Evolutionary conservation across 2,113 vertebrate species (phyloP).

Genomic region (Channa argus): DNA sequence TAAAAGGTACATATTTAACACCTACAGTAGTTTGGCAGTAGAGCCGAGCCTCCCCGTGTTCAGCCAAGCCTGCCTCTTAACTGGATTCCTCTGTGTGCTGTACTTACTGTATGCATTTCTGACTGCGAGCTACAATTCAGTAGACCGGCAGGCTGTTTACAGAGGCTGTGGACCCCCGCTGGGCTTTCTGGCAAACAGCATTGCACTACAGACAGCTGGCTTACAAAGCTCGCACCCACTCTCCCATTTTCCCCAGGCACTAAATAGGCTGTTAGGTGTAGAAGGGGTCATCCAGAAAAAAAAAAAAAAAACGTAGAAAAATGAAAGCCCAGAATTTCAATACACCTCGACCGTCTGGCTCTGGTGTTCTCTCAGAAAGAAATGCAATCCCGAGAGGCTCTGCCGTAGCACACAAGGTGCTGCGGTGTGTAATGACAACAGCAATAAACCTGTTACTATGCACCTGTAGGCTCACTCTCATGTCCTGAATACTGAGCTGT

Average conservation of each 20-base stretch:
- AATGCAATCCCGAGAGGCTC: constrained; percentile 22
- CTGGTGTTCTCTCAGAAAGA: constrained; percentile 8
- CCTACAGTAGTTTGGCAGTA: not conserved
- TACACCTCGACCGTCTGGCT: not conserved
- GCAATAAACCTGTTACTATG: constrained; percentile 12
- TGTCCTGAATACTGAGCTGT: constrained; percentile 38
- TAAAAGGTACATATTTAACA: too few relatives aligned
- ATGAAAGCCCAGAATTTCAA: constrained; percentile 34
- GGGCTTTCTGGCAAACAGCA: constrained; percentile 57
- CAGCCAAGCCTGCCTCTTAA: constrained; percentile 1
- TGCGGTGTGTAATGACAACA: constrained; percentile 12
- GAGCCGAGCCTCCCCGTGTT: not conserved
- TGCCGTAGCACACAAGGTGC: constrained; percentile 19
- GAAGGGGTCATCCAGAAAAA: constrained; percentile 42
- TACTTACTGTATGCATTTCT: constrained; percentile 23
- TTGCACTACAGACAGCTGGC: constrained; percentile 59
- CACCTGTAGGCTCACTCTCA: constrained; percentile 36
- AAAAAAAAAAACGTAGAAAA: constrained; percentile 12
- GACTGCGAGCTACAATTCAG: constrained; percentile 22
- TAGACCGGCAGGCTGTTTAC: constrained; percentile 36
- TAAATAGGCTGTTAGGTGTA: constrained; percentile 55
- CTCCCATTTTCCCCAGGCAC: constrained; percentile 37
- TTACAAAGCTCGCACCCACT: constrained; percentile 33
- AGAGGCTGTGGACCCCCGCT: constrained; percentile 21
- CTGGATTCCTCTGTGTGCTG: constrained; percentile 6